Evolutionary conservation across 2,113 vertebrate species (phyloP).

Genomic region (Rhinolophus sinicus): DNA sequence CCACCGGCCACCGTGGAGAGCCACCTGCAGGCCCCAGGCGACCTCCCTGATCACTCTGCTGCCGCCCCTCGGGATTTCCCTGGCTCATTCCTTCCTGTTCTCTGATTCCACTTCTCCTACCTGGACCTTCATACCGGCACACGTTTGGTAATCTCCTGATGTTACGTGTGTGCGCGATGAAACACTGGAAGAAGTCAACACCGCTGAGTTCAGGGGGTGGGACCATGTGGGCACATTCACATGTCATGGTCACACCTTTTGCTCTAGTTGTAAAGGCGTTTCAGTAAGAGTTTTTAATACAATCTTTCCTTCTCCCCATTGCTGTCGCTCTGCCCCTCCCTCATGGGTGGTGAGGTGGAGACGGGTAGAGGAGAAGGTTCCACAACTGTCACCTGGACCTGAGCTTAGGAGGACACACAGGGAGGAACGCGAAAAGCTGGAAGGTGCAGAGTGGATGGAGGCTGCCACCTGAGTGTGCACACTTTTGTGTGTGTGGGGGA

Average conservation of each 20-base stretch:
- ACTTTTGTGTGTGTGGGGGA: rapidly evolving
- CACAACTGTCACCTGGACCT: rapidly evolving
- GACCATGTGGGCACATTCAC: no score
- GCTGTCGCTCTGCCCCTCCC: neutral
- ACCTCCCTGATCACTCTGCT: neutral
- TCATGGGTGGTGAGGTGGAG: neutral
- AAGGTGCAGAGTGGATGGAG: rapidly evolving
- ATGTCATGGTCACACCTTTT: neutral
- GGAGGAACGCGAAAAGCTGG: rapidly evolving
- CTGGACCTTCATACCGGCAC: neutral
- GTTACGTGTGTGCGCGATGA: neutral
- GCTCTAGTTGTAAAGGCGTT: neutral
- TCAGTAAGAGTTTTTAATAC: neutral
- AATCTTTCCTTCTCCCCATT: neutral
- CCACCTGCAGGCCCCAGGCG: neutral
- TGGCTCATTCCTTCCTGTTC: neutral
- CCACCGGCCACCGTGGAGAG: rapidly evolving
- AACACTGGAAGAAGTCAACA: neutral
- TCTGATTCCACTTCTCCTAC: neutral
- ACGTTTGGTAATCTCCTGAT: neutral
- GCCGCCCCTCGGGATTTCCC: neutral
- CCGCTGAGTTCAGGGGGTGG: neutral
- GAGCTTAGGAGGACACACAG: neutral
- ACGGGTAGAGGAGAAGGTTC: neutral
- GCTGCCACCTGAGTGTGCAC: rapidly evolving